Conservation (phyloP, 1,140 invertebrate genomes). For the Bombus balteatus region DNA sequence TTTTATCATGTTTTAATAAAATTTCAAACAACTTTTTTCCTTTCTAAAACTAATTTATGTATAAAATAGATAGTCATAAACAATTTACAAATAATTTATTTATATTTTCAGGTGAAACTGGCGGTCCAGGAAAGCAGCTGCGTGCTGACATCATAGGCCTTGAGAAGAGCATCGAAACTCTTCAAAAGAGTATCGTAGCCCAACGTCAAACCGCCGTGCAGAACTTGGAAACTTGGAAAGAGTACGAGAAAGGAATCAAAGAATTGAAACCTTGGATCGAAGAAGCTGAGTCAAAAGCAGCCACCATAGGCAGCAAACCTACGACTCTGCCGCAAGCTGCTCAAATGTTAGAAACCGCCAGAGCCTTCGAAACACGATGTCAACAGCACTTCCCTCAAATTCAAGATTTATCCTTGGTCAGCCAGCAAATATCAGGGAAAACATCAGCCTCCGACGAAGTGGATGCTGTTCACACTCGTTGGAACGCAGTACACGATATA, state of each 20-base stretch:
- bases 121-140: slow-evolving; percentile 87
- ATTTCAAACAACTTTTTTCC: too few species aligned
- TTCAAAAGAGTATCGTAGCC: slow-evolving; percentile 88
- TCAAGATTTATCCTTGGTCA: slow-evolving; percentile 88
- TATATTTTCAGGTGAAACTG: slow-evolving; percentile 82
- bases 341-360: slow-evolving; percentile 87
- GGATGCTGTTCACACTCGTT: slow-evolving; percentile 90
- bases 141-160: slow-evolving; percentile 87
- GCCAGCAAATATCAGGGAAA: slow-evolving; percentile 88
- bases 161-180: slow-evolving; percentile 86
- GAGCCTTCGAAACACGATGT: slow-evolving; percentile 89
- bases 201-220: slow-evolving; percentile 88
- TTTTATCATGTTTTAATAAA: neutral
- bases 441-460: slow-evolving; percentile 90
- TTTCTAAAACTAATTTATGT: neutral
- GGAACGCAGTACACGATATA: slow-evolving; percentile 89
- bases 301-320: slow-evolving; percentile 88
- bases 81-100: neutral
- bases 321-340: slow-evolving; percentile 90
- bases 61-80: neutral
- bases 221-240: slow-evolving; percentile 92
- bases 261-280: slow-evolving; percentile 95
- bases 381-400: slow-evolving; percentile 89
- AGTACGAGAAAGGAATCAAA: slow-evolving; percentile 90
- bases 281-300: slow-evolving; percentile 90